These are phyloP conservation scores for Chirona hameri DNA, from an alignment of 2,888 invertebrate species.

Conservation along the genomic window DNA sequence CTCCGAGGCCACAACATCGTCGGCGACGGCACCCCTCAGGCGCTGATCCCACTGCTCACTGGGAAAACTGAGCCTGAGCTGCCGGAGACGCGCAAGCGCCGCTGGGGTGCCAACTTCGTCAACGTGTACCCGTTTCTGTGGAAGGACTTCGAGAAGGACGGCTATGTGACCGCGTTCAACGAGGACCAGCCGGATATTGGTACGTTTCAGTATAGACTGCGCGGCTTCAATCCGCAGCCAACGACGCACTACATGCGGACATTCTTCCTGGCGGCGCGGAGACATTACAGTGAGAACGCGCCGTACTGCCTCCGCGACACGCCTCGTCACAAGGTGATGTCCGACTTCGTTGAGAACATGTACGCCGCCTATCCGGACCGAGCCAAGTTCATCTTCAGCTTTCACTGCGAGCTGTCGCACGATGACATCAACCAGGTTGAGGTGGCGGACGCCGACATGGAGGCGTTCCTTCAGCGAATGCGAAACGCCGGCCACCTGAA, in stretches of 20 bases:
- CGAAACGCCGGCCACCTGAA: constrained; percentile 62
- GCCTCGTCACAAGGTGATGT: constrained; percentile 66
- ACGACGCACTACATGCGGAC: constrained; percentile 87
- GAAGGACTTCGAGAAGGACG: constrained; percentile 66
- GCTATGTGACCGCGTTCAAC: constrained; percentile 65
- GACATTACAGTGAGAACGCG: constrained; percentile 55
- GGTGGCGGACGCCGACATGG: constrained; percentile 68
- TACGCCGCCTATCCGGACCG: constrained; percentile 60
- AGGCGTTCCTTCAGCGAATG: constrained; percentile 55
- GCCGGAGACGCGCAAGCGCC: constrained; percentile 74
- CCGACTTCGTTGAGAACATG: constrained; percentile 54
- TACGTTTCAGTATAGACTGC: constrained; percentile 83
- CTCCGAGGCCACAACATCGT: constrained; percentile 77
- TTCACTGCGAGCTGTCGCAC: constrained; percentile 85
- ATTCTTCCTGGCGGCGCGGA: constrained; percentile 66
- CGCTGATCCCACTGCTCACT: constrained; percentile 80
- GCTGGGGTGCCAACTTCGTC: constrained; percentile 60
- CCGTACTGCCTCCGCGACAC: constrained; percentile 66
- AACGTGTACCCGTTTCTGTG: constrained; percentile 82
- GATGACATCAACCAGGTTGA: constrained; percentile 68
- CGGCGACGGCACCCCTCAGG: constrained; percentile 76
- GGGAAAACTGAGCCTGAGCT: constrained; percentile 75
- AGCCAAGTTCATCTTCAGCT: constrained; percentile 79
- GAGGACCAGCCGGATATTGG: constrained; percentile 82
- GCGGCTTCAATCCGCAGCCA: constrained; percentile 76